Percentiles rank a stretch among this genome's conserved stretches.
These are phyloP conservation scores for Drosophila prolongata DNA, from an alignment of 2,888 invertebrate species.

Conservation along the genomic window DNA sequence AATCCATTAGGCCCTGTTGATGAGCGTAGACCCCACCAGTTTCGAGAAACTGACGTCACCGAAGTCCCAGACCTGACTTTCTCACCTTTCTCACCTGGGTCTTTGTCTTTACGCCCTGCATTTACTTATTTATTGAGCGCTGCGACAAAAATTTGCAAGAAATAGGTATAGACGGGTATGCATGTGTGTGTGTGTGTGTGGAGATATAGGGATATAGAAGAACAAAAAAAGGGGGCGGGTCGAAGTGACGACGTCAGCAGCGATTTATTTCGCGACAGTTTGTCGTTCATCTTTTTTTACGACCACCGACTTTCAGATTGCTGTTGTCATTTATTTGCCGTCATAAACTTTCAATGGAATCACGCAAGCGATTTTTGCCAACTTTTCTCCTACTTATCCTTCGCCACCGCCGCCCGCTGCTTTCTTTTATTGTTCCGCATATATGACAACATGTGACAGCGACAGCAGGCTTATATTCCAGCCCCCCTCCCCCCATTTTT, in stretches of 20 bases:
- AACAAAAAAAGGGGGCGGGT: constrained; percentile 14
- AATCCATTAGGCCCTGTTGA: constrained; percentile 39
- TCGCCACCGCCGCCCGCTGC: constrained; percentile 25
- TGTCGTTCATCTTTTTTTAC: constrained; percentile 75
- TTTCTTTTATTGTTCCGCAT: constrained; percentile 16
- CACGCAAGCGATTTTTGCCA: constrained; percentile 63
- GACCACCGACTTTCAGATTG: constrained; percentile 49
- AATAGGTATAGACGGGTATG: background rate
- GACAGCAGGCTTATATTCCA: constrained; percentile 13
- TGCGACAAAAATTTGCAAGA: constrained; percentile 58
- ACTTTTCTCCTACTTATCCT: constrained; percentile 46
- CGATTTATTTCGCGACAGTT: constrained; percentile 68
- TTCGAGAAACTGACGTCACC: constrained; percentile 26
- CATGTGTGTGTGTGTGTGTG: background rate
- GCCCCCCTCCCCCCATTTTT: background rate
- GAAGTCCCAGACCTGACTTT: constrained; percentile 27
- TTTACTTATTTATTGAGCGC: constrained; percentile 78
- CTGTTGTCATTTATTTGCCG: constrained; percentile 69
- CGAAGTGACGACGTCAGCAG: constrained; percentile 56
- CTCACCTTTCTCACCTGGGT: constrained; percentile 9
- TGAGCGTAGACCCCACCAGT: constrained; percentile 20
- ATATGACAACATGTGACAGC: constrained; percentile 29
- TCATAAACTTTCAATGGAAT: constrained; percentile 67
- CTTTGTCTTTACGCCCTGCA: constrained; percentile 53
- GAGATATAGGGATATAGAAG: background rate